Evolutionary conservation across 30 jellyfish, hydroid and myxozoan genomes (phyloP), one percentile per base, ranked within the genome.

Genomic region (Calvadosia cruxmelitensis): DNA sequence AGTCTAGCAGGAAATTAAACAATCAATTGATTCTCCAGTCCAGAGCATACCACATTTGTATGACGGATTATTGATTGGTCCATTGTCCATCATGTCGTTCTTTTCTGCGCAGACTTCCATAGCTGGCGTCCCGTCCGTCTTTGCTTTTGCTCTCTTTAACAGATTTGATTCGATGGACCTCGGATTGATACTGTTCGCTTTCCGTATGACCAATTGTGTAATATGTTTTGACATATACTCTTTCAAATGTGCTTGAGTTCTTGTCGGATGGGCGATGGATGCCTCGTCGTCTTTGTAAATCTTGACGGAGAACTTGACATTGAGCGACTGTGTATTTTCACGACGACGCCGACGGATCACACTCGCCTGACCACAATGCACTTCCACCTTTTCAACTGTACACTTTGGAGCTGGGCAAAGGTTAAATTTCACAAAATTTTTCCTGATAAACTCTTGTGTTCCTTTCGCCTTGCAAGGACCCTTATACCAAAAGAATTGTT

Each of bases 381-480:
- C 74, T 15, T 31, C 68, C 13, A 67, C 57, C 7, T 49, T 67
- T n/a, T 50, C 80, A 1, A 42, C 42, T 30, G 50, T 67, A n/a
- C 84, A 66, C 23, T 31, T 35, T 42, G 57, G 57, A 29, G 33
- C 80, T 1, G 36, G 42, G 48, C 68, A 53, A 13, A 78, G 68
- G 16, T 31, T 35, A 34, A 7, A 33, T 3, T 92, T 69, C 33
- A 81, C 53, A 12, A 71, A 64, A 16, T 33, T 71, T 30, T 34
- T 26, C 64, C 72, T 74, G 34, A 74, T 75, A 24, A 48, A 62
- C 30, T 48, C 71, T 48, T 78, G 81, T 0, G 85, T 75, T 31
- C 93, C 93, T 27, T 29, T 61, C 25, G 68, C 26, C 20, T 31
- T 34, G 27, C 96, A 85, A 31, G 73, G 92, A 13, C 96, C 96